Evolutionary conservation across 2,888 invertebrate genomes (phyloP).

Genomic region (Cheilosia vulpina): DNA sequence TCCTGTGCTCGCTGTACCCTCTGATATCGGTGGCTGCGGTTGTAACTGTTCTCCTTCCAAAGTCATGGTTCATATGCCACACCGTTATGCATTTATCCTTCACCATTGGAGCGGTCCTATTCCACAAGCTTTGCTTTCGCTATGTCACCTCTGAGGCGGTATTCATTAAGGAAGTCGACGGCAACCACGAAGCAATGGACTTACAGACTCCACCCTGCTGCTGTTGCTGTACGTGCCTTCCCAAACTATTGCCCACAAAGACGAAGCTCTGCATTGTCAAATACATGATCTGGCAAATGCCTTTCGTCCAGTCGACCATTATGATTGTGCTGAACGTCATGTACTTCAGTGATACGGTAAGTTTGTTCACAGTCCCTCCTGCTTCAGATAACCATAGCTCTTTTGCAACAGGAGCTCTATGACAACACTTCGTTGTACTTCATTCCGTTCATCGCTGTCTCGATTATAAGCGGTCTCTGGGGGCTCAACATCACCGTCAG

Average conservation of each 20-base stretch:
- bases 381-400: background rate
- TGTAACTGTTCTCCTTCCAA: slow-evolving; percentile 81
- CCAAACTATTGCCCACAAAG: slow-evolving; percentile 79
- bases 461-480: slow-evolving; percentile 82
- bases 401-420: slow-evolving; percentile 78
- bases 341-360: slow-evolving; percentile 78
- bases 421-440: slow-evolving; percentile 79
- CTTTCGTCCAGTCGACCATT: slow-evolving; percentile 81
- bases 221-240: slow-evolving; percentile 79
- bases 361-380: slow-evolving; percentile 8
- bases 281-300: slow-evolving; percentile 82
- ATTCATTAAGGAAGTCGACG: slow-evolving; percentile 82
- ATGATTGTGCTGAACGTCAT: slow-evolving; percentile 81
- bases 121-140: slow-evolving; percentile 81
- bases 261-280: slow-evolving; percentile 79
- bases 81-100: slow-evolving; percentile 82
- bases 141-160: slow-evolving; percentile 82
- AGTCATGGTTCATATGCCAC: slow-evolving; percentile 81
- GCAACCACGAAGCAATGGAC: slow-evolving; percentile 80
- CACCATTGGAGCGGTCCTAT: slow-evolving; percentile 80
- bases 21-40: slow-evolving; percentile 80
- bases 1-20: slow-evolving; percentile 81
- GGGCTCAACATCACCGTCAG: slow-evolving; percentile 81
- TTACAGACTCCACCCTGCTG: slow-evolving; percentile 82
- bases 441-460: slow-evolving; percentile 80